Base-by-base conservation (phyloP, 1,140 invertebrate genomes). In the Leucophenga varia region DNA sequence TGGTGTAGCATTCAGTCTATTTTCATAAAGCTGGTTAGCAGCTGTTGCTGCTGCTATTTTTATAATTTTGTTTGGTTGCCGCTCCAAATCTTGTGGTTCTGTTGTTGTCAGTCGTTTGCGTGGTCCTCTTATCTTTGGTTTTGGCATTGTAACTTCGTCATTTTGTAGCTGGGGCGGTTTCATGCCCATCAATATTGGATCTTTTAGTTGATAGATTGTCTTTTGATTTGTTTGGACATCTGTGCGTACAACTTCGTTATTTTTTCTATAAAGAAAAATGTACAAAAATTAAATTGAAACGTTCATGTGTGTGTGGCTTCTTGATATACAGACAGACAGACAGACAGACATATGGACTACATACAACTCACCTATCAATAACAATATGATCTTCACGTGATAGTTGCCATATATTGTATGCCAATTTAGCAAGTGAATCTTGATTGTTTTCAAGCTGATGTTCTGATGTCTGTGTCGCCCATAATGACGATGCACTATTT, bases 381-480 rank as follows among this genome's bases (percentile, higher is more conserved):
- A 72, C 65, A 14, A 73, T 68, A 25, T 70, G 63, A 52, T 73
- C 70, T 0, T 55, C 52, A 20, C 59, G 56, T 12, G 69, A 54
- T 8, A 70, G 30, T 3, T 52, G 57, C 43, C 61, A 54, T 7
- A 73, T 49, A 45, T 56, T 64, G 43, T 61, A 72, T 12, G 70
- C 70, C 21, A 73, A 30, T 25, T 59, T 64, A 20, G 58, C 47
- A 8, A 73, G 37, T 5, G 54, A 48, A 36, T 73, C 65, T 12
- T 25, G 22, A 6, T 25, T 10, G 10, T 10, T 10, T 10, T 25
- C 10, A 25, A 25, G 22, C 22, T 10, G 10, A n/a, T n/a, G n/a
- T n/a, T 25, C 5, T 25, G 22, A 5, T 25, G 22, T 25, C 22
- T 6, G 10, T 25, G 22, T 25, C n/a, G n/a, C n/a, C n/a, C n/a